These are phyloP conservation scores for Teleogryllus oceanicus DNA, from an alignment of 2,888 invertebrate genomes.

Conservation along the genomic window DNA sequence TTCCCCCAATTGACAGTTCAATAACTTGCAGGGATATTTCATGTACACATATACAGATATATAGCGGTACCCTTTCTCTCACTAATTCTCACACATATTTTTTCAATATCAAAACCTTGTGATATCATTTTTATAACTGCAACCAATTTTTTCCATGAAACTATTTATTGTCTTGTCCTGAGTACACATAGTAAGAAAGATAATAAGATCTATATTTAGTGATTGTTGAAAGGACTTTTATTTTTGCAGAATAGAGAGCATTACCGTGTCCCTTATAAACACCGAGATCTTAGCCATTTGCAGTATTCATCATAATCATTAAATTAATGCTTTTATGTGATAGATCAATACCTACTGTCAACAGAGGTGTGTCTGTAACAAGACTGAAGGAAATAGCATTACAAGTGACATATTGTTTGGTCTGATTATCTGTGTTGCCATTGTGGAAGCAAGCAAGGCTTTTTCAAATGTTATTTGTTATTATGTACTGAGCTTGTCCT, in stretches of 20 bases:
- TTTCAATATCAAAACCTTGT: slow-evolving; percentile 28
- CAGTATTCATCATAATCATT: slow-evolving; percentile 23
- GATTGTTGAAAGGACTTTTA: slow-evolving; percentile 20
- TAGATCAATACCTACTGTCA: slow-evolving; percentile 24
- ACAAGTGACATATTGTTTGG: slow-evolving; percentile 18
- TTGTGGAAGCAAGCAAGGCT: neutral
- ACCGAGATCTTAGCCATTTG: slow-evolving; percentile 26
- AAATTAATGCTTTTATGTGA: slow-evolving; percentile 28
- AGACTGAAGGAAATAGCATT: slow-evolving; percentile 2
- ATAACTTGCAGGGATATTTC: slow-evolving; percentile 11
- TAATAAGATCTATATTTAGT: slow-evolving; percentile 20
- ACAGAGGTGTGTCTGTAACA: slow-evolving; percentile 11
- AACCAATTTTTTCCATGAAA: slow-evolving; percentile 12
- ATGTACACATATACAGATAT: slow-evolving; percentile 3
- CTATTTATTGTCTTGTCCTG: slow-evolving; percentile 11
- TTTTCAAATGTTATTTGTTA: slow-evolving; percentile 4
- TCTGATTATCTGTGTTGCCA: neutral
- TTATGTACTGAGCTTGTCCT: neutral
- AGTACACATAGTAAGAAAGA: slow-evolving; percentile 22
- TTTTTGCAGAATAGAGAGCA: slow-evolving; percentile 21
- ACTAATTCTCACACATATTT: slow-evolving; percentile 21
- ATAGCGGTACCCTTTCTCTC: slow-evolving; percentile 2
- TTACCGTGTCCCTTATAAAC: slow-evolving; percentile 22
- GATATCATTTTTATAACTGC: slow-evolving; percentile 29
- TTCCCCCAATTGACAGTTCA: neutral